Evolutionary conservation across 2,113 vertebrate genomes (phyloP).

Genomic region (Zeus faber): DNA sequence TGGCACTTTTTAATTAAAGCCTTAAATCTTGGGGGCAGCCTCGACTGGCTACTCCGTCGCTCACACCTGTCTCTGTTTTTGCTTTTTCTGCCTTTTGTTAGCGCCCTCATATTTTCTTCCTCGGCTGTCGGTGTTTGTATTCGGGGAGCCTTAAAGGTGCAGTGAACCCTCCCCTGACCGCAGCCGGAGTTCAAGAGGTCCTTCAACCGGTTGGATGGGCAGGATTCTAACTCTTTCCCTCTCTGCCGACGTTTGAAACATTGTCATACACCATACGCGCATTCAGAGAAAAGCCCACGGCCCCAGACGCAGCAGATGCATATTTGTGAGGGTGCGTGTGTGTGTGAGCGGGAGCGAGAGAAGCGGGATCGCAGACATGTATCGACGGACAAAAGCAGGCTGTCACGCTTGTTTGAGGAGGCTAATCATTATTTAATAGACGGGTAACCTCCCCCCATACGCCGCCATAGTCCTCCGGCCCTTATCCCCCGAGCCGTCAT

Average conservation of each 20-base stretch:
- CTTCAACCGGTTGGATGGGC: slow-evolving; percentile 36
- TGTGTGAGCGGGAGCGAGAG: slow-evolving; percentile 34
- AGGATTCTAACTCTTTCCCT: too few species aligned
- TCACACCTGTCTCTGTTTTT: slow-evolving; percentile 35
- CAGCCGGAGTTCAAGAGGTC: background rate
- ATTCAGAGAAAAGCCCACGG: slow-evolving; percentile 45
- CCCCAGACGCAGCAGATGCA: slow-evolving; percentile 68
- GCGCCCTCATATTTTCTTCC: background rate
- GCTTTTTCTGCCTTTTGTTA: background rate
- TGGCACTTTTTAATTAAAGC: slow-evolving; percentile 75
- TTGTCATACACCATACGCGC: slow-evolving; percentile 49
- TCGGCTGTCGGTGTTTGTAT: slow-evolving; percentile 21
- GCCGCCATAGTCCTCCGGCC: slow-evolving; percentile 53
- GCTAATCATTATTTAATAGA: slow-evolving; percentile 83
- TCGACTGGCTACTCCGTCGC: slow-evolving; percentile 17
- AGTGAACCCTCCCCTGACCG: slow-evolving; percentile 54
- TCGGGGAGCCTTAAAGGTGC: slow-evolving; percentile 43
- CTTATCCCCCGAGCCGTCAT: slow-evolving; percentile 46
- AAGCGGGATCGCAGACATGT: slow-evolving; percentile 55
- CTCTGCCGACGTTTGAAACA: slow-evolving; percentile 58
- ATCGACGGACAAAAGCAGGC: slow-evolving; percentile 71
- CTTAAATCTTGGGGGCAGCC: slow-evolving; percentile 54
- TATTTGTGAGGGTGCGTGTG: slow-evolving; percentile 56
- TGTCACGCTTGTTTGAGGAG: slow-evolving; percentile 76
- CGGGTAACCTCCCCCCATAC: slow-evolving; percentile 58